Base-by-base conservation (phyloP, 2,797 vertebrate genomes). In the Argyrosomus regius region DNA sequence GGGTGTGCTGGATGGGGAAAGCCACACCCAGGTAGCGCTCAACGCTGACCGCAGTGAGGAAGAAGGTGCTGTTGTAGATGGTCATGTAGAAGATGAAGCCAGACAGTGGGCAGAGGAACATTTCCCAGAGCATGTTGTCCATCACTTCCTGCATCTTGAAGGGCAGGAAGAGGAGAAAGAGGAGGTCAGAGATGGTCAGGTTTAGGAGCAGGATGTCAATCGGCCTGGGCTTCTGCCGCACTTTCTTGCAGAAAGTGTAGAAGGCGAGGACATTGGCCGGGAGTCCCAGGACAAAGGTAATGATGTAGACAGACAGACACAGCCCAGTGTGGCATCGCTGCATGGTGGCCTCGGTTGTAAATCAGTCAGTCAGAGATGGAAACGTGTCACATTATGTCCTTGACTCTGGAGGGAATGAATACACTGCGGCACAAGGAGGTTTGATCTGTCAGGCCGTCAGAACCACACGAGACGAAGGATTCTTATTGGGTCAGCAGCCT, bases 141-240 rank as follows among this genome's bases (percentile, higher is more conserved):
- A 84, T 50, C 22, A 91, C 93, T 72, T 96, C 96, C 39, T 96
- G 90, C 95, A 97, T 96, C 82, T 95, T 96, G 63, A 97, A 96
- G 0, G 96, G 96, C 84, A 97, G 87, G 91, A 97, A 95, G 69
- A 95, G 56, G 52, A 97, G 92, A 45, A 97, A 96, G 69, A 96
- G 94, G 64, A 97, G 92, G 90, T 97, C 96, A 0, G 96, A 97
- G 77, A 97, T 79, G 65, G 96, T 96, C 79, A 97, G 90, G 91
- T 97, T 97, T 75, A 95, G 95, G 31, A 96, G 94, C 12, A 96
- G 93, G 89, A 96, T 96, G 92, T 96, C 96, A 4, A 96, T 96
- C 1, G 94, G 95, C 0, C 91, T 92, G 12, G 95, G 89, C 24
- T 94, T 96, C 67, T 87, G 94, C 81, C 92, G 92, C 71, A 97